Base-by-base conservation (phyloP, 2,113 vertebrate species). In the Hippocampus guttulatus region DNA sequence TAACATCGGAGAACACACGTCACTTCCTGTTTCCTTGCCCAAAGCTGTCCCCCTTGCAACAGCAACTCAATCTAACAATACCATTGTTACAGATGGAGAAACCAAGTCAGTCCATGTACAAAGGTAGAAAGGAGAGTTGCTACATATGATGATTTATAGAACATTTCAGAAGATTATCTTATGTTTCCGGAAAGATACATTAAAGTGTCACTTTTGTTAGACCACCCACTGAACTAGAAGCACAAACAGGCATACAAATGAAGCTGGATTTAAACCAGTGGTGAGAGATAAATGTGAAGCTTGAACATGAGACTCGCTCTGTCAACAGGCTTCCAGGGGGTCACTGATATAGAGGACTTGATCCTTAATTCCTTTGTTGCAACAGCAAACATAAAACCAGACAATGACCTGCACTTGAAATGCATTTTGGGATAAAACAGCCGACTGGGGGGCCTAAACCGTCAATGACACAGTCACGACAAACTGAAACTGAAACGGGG, bases 381-480 rank as follows among this genome's bases (percentile, higher is more conserved):
- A 73, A 79, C 75, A 79, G 71, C 78, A 83, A 79, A 80, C 68
- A 73, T 45, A 20, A 67, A 67, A 45, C 67, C 41, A 78, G 73
- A 78, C 68, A 43, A 54, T 76, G 62, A 74, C 54, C 33, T 66
- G 21, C 74, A 68, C 68, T 49, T 61, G 76, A 83, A 67, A 81
- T 63, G 73, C 58, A 75, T 75, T 76, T 74, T 81, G 64, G 70
- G 70, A 79, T 72, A 81, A 65, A 49, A 69, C 55, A 58, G 70
- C 54, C 75, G 54, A 77, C 25, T 38, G 40, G 25, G 71, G 68
- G 55, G 47, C 33, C 64, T 67, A 30, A 69, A 64, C 6, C 30
- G 23, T 38, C 52, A 43, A 51, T 71, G 63, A 72, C 15, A 21
- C 6, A 52, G 64, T 18, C 33, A 38, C n/a, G 15, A 70, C 52